Conservation (phyloP, 2,888 invertebrate genomes). For the Hecatera dysodea region DNA sequence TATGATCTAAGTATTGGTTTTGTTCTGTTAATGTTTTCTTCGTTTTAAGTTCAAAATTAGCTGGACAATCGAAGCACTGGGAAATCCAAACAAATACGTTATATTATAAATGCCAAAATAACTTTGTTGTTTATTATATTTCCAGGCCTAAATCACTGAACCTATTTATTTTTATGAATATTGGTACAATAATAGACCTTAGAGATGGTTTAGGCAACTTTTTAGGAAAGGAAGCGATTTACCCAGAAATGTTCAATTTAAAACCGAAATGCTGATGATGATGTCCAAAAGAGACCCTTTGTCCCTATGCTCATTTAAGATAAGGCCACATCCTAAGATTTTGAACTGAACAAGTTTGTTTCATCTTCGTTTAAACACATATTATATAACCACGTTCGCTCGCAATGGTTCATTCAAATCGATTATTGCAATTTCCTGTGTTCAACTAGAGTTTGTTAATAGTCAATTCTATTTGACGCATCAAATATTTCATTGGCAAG, state of each 20-base stretch:
- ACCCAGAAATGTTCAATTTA: too few species aligned
- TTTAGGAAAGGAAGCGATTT: too few species aligned
- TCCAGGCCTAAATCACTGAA: too few species aligned
- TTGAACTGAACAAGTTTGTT: background rate
- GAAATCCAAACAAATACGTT: too few species aligned
- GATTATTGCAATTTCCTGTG: constrained; percentile 22
- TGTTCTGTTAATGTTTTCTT: background rate
- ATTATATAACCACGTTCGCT: background rate
- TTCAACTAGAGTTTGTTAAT: background rate
- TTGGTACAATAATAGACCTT: too few species aligned
- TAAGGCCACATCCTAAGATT: background rate
- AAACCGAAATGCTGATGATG: background rate
- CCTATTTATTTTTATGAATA: too few species aligned
- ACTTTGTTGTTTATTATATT: too few species aligned
- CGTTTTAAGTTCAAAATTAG: background rate
- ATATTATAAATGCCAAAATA: too few species aligned
- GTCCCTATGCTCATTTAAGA: background rate
- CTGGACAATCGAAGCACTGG: background rate
- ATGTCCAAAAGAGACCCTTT: background rate
- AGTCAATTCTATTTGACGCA: background rate
- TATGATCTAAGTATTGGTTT: background rate
- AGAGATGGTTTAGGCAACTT: too few species aligned
- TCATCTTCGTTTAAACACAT: background rate
- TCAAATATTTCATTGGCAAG: background rate
- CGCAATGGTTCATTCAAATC: constrained; percentile 13